Conservation (phyloP, 1,140 invertebrate genomes). For the Drosophila sproati region DNA sequence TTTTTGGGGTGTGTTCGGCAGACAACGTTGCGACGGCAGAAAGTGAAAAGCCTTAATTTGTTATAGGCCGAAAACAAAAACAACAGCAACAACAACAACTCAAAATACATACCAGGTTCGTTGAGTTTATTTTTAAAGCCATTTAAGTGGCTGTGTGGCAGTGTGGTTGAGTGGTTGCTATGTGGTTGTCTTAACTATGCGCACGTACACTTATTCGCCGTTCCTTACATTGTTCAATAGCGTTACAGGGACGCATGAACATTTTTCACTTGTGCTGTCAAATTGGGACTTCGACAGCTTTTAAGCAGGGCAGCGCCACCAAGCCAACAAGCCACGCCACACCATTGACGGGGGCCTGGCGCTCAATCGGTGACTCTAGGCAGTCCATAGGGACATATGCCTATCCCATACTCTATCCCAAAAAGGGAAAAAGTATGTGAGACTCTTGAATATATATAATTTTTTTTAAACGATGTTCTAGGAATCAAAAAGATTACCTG, state of each 20-base stretch:
- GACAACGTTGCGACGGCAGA: constrained; percentile 49
- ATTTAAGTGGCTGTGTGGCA: constrained; percentile 62
- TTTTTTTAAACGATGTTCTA: too few relatives aligned
- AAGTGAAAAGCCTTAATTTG: constrained; percentile 78
- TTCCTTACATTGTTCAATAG: constrained; percentile 59
- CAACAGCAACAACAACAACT: constrained; percentile 31
- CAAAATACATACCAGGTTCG: constrained; percentile 4
- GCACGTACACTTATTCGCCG: constrained; percentile 46
- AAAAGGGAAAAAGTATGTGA: background rate
- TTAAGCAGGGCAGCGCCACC: constrained; percentile 42
- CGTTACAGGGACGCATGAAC: constrained; percentile 32
- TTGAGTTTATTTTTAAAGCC: constrained; percentile 75
- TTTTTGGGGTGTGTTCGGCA: constrained; percentile 66
- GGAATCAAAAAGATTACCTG: too few relatives aligned
- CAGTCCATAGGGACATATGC: background rate
- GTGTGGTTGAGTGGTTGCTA: constrained; percentile 3
- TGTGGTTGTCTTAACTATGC: constrained; percentile 40
- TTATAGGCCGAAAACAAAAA: constrained; percentile 42
- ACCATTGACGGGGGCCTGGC: constrained; percentile 33
- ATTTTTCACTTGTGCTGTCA: constrained; percentile 72
- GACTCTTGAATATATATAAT: too few relatives aligned
- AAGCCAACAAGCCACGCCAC: constrained; percentile 18
- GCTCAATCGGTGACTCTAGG: constrained; percentile 7
- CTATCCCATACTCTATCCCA: background rate
- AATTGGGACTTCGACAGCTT: constrained; percentile 63